Evolutionary conservation across 1,140 invertebrate species (phyloP), one percentile per base, ranked within the genome.

Genomic region (Lysiphlebus fabarum): DNA sequence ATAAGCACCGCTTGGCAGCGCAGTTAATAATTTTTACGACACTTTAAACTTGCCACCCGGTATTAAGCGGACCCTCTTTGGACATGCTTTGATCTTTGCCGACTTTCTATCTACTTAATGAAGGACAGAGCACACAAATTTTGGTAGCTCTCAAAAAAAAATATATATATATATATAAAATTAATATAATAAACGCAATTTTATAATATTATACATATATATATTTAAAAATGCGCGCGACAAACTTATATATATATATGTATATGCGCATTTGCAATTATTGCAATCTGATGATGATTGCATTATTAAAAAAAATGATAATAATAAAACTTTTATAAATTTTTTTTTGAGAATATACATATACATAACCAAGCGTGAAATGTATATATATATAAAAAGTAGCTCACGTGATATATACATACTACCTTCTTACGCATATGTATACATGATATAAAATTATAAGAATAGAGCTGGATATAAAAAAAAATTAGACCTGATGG

Each of bases 31-130:
- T 75, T 71, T 73, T 74, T 70, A 75, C 72, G 69, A 75, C 73
- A 74, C 69, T 76, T 71, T 76, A 72, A 68, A 67, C 74, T 76
- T 72, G 71, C 73, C 74, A 76, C 72, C 71, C 72, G 72, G 71
- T 75, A 76, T 74, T 76, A 76, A 71, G 70, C 71, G 70, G 67
- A 71, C 71, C n/a, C n/a, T n/a, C n/a, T n/a, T 67, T 67, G 72
- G 69, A 69, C 61, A 59, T 59, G 69, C 72, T 75, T 76, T 76
- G 72, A 75, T 76, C 72, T 75, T 76, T 48, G 70, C 74, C 74
- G 74, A 71, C 73, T 65, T 54, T 60, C 64, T 69, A 70, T 70
- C 65, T 62, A 60, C 66, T 67, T 70, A 69, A 70, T 70, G 67
- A 70, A 62, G 64, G 64, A 59, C 50, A 44, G 49, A 58, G n/a